Base-by-base conservation (phyloP, 2,888 invertebrate genomes). In the Tenodera sinensis region DNA sequence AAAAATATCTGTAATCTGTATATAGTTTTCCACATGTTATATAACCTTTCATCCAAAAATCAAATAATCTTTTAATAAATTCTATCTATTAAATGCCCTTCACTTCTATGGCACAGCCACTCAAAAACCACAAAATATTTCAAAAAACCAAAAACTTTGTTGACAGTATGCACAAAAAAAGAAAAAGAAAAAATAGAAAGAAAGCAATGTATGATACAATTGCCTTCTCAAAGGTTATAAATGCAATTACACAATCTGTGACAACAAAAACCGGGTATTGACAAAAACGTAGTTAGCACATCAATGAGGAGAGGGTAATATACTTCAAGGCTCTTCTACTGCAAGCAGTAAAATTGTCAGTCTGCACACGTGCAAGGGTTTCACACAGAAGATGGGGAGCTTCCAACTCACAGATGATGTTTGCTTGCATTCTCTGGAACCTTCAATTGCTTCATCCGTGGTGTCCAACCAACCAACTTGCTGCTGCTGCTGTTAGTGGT, bases 401-500 rank as follows among this genome's bases (percentile, higher is more conserved):
- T 28, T 82, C 87, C 83, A 71, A 87, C 87, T 87, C 87, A 87
- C 87, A 27, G 83, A 82, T 82, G 34, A 27, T 83, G 82, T 82
- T 87, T 27, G 82, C 14, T 83, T 34, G 34, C 86, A 15, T 14
- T 25, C 30, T 84, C 28, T 84, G 28, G 30, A 28, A 25, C 30
- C 30, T 30, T 30, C 84, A 25, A 28, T 81, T 82, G 34, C 83
- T 87, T 87, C 87, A 15, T 84, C 84, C 87, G 34, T 34, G 34
- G 27, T 83, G 81, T 87, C 83, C 12, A 82, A 87, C 87, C 87
- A 87, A 87, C 83, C 87, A 87, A 87, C 30, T 81, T 28, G 47
- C 25, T 42, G 86, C 28, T 87, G 87, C 87, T 42, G 84, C 85
- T 85, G 85, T 85, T 85, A 85, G 85, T 85, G 30, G 85, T 85